Base-by-base conservation (phyloP, 2,797 vertebrate species). In the Microhierax caerulescens region DNA sequence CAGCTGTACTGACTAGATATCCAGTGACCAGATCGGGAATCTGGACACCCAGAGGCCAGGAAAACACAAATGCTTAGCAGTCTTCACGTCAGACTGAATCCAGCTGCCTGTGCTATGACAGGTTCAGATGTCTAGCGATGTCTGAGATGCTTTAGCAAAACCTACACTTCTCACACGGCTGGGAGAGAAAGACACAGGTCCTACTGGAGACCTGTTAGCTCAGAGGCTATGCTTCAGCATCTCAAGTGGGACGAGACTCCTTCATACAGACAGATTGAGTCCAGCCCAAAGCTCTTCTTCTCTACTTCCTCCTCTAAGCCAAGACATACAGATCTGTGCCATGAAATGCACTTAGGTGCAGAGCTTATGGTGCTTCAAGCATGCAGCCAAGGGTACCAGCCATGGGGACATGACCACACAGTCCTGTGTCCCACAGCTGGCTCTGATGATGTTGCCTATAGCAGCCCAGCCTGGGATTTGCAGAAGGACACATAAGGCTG, bases 321-420 rank as follows among this genome's bases (percentile, higher is more conserved):
- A 74, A 64, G 36, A 27, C 69, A 64, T 20, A 36, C 17, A 41
- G 39, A 56, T 24, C 53, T 20, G 2, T 56, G 41, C 27, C 70
- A 69, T 7, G 18, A 77, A 85, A 65, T 23, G 20, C 20, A 19
- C 12, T n/a, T 41, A 11, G 7, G 3, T 13, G 9, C 10, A 14
- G 57, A 70, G 36, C 11, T 90, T 34, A 30, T 23, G 27, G 30
- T 60, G 48, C n/a, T 59, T n/a, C 30, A 61, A 41, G 37, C 34
- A 3, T 21, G 30, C 32, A 50, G 19, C 32, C 24, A 28, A 16
- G 32, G 19, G 14, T 15, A 87, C 28, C 54, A 80, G 28, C 11
- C 39, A 17, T 2, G 12, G 65, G 30, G 36, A 88, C 2, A 0
- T 20, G 30, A 39, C 32, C 34, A 63, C 64, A 39, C 0, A 0